Evolutionary conservation across 1,140 invertebrate genomes (phyloP).

Genomic region (Eriosoma lanigerum): DNA sequence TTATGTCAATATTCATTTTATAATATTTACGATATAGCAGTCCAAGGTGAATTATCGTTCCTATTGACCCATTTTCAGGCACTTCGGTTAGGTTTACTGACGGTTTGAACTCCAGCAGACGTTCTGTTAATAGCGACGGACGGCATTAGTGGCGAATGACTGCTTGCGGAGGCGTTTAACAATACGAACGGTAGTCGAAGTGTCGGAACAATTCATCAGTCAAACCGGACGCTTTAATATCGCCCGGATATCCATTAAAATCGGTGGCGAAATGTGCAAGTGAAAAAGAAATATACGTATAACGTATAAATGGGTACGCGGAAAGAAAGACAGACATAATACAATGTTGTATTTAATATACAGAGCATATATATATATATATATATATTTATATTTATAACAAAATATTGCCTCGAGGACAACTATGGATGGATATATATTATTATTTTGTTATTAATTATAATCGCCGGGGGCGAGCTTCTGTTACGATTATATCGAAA

Average conservation of each 20-base stretch:
- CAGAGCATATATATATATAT: too few species aligned
- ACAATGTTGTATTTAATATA: too few species aligned
- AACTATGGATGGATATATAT: too few species aligned
- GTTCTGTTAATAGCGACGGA: too few species aligned
- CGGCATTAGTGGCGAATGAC: neutral
- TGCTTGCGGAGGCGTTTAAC: neutral
- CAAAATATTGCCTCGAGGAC: too few species aligned
- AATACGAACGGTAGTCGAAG: neutral
- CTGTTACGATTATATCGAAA: too few species aligned
- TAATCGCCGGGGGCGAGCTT: neutral
- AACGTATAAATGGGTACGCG: neutral
- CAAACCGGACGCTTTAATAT: slow-evolving; percentile 47
- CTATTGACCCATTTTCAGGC: too few species aligned
- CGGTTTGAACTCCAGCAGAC: neutral
- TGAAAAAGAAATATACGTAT: neutral
- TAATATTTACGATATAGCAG: too few species aligned
- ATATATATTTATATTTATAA: too few species aligned
- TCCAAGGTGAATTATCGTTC: too few species aligned
- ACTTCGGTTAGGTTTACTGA: neutral
- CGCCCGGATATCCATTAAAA: slow-evolving; percentile 46
- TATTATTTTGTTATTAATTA: neutral
- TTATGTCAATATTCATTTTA: too few species aligned
- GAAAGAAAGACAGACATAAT: neutral
- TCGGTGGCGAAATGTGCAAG: neutral
- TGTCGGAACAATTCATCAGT: slow-evolving; percentile 45